A percentile compares a stretch with the other conserved stretches of the same genome.
Conservation (phyloP, 1,140 invertebrate species). For the Aphaenogaster ashmeadi region DNA sequence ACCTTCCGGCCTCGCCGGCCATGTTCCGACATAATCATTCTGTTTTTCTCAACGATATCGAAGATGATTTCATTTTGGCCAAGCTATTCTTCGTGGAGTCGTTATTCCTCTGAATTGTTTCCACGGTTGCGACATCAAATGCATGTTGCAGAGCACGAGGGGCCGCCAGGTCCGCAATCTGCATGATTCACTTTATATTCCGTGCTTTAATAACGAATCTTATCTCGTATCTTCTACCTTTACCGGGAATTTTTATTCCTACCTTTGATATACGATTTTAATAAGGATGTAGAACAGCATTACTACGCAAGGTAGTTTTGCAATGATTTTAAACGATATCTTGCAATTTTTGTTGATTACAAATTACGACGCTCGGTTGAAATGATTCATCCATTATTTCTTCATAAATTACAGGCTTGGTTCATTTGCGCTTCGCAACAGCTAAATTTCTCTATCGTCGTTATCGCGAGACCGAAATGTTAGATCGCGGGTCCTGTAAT, state of each 20-base stretch:
- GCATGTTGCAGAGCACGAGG: slow-evolving; percentile 18
- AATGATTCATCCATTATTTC: background rate
- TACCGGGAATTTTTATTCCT: slow-evolving; percentile 19
- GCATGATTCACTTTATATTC: slow-evolving; percentile 32
- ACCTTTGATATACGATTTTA: slow-evolving; percentile 13
- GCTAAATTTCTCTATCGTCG: slow-evolving; percentile 15
- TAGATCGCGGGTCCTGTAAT: background rate
- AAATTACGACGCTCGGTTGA: slow-evolving; percentile 17
- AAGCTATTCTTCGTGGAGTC: slow-evolving; percentile 8
- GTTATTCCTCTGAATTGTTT: slow-evolving; percentile 34
- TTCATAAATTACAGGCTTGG: background rate
- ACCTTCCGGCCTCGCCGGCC: slow-evolving; percentile 36
- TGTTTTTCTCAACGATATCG: slow-evolving; percentile 33
- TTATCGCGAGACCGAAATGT: slow-evolving; percentile 8
- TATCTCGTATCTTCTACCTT: background rate
- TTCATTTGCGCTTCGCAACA: background rate
- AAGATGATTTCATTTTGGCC: slow-evolving; percentile 55
- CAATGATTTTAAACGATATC: background rate
- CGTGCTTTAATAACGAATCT: slow-evolving; percentile 40
- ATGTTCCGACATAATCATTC: slow-evolving; percentile 32
- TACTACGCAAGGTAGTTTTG: background rate
- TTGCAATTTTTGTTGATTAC: background rate
- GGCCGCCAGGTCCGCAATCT: slow-evolving; percentile 10
- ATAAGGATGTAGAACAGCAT: slow-evolving; percentile 13
- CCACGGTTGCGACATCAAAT: slow-evolving; percentile 13